Evolutionary conservation across 2,797 vertebrate species (phyloP), one percentile per base, ranked within the genome.

Genomic region (Hippocampus kuda): DNA sequence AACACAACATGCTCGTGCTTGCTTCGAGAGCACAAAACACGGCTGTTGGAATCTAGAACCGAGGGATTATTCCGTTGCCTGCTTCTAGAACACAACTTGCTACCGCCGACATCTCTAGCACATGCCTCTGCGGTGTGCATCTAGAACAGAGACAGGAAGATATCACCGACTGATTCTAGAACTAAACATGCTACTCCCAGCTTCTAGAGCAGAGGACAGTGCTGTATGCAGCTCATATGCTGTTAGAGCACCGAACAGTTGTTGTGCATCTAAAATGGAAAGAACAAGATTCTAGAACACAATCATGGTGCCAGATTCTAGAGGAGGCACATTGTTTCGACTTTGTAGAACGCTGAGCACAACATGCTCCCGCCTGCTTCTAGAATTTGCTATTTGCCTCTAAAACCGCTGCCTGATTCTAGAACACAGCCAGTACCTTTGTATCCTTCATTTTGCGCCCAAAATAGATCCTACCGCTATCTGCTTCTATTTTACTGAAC

Each of bases 1-100:
- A 86, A 82, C 85, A 88, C 77, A 88, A 75, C 30, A 61, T 26
- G 38, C n/a, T 30, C 30, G 56, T 44, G 56, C 41, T n/a, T 51
- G 70, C 74, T 77, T 84, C 83, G 75, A 78, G 75, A 81, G 66
- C 70, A 73, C 65, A 61, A 65, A 66, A 59, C 65, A 60, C 68
- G n/a, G 13, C 41, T 34, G 63, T 12, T 38, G 34, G 34, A 38
- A 12, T 84, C 82, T 75, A 79, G 74, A 82, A 70, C 34, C 34
- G 34, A 38, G 34, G 6, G 34, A 38, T 38, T 38, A 38, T 38
- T 38, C 7, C 34, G 34, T 8, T 92, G 34, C 22, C 34, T 53
- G 66, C 4, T 56, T 77, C 78, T 77, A 81, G 77, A 85, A 66
- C 44, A 56, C 26, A 70, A 59, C 61, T 57, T 3, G 34, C 68